phyloP scores from a whole-genome alignment of 2,113 vertebrate genomes.

The Macquaria australasica region DNA sequence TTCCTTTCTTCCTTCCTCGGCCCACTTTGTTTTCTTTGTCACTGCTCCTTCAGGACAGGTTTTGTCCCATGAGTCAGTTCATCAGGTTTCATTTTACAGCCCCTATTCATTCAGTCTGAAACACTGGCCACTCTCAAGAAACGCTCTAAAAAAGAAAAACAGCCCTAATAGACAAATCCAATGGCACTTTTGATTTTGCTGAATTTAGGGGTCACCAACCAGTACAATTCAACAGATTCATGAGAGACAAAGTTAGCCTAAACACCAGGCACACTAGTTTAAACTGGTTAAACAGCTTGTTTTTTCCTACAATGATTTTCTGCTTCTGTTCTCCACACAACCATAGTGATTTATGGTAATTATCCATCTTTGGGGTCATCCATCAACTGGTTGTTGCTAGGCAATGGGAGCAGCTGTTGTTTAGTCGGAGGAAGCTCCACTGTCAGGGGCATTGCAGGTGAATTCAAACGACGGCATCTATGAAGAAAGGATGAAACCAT shows the following conservation, averaged over 20 bases:
- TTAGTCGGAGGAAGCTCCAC: constrained; percentile 78
- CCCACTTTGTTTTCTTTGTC: constrained; percentile 77
- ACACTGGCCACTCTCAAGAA: constrained; percentile 29
- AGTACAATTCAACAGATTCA: constrained; percentile 26
- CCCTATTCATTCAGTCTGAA: constrained; percentile 54
- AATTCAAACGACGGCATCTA: constrained; percentile 75
- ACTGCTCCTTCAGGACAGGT: constrained; percentile 72
- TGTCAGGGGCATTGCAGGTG: constrained; percentile 84
- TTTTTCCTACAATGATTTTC: constrained; percentile 74
- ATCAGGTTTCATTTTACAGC: constrained; percentile 73
- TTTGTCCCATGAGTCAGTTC: constrained; percentile 77
- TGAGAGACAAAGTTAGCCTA: constrained; percentile 48
- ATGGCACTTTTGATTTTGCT: constrained; percentile 13
- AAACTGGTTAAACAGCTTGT: constrained; percentile 52
- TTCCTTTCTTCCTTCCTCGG: constrained; percentile 78
- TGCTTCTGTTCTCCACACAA: constrained; percentile 81
- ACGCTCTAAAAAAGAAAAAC: not conserved
- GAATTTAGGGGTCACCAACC: constrained; percentile 7
- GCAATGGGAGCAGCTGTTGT: constrained; percentile 88
- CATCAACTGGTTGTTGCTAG: constrained; percentile 89
- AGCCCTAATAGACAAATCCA: constrained; percentile 4
- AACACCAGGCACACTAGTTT: constrained; percentile 40
- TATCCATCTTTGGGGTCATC: constrained; percentile 90
- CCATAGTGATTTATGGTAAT: constrained; percentile 89
- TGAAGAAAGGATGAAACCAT: constrained; percentile 43